Evolutionary conservation across 2,113 vertebrate species (phyloP).

Genomic region (Scortum barcoo): DNA sequence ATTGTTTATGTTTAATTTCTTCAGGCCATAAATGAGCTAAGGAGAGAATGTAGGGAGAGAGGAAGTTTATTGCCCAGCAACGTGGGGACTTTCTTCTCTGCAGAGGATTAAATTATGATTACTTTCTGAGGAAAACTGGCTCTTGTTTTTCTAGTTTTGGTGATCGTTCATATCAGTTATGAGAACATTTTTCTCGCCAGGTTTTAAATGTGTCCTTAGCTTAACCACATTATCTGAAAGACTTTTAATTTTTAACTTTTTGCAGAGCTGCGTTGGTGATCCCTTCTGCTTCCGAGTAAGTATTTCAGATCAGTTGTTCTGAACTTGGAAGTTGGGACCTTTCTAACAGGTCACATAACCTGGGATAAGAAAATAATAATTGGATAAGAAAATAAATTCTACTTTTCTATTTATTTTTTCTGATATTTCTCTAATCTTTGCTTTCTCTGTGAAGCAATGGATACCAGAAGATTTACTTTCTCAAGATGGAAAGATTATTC

Average conservation of each 20-base stretch:
- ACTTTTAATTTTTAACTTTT: neutral
- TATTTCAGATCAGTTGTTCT: neutral
- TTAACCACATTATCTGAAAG: neutral
- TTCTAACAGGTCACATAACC: neutral
- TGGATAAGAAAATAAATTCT: neutral
- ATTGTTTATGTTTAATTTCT: slow-evolving; percentile 55
- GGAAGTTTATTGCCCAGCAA: slow-evolving; percentile 47
- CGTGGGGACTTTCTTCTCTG: slow-evolving; percentile 8
- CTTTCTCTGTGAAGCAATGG: neutral
- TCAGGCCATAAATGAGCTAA: slow-evolving; percentile 34
- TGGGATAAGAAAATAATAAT: neutral
- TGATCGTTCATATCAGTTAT: slow-evolving; percentile 28
- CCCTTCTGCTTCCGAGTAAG: neutral
- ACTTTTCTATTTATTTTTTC: neutral
- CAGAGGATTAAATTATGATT: slow-evolving; percentile 30
- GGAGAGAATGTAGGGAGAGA: slow-evolving; percentile 22
- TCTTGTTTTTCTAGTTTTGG: slow-evolving; percentile 37
- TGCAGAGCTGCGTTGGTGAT: neutral
- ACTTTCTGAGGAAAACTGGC: slow-evolving; percentile 18
- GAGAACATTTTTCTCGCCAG: slow-evolving; percentile 13
- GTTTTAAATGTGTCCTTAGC: slow-evolving; percentile 23
- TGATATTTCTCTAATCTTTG: too few relatives aligned
- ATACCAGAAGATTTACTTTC: too few relatives aligned
- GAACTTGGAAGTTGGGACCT: neutral
- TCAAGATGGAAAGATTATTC: neutral